Percentiles rank a stretch among this genome's conserved stretches.
Conservation (phyloP, 1,140 invertebrate genomes). For the Eciton burchellii region DNA sequence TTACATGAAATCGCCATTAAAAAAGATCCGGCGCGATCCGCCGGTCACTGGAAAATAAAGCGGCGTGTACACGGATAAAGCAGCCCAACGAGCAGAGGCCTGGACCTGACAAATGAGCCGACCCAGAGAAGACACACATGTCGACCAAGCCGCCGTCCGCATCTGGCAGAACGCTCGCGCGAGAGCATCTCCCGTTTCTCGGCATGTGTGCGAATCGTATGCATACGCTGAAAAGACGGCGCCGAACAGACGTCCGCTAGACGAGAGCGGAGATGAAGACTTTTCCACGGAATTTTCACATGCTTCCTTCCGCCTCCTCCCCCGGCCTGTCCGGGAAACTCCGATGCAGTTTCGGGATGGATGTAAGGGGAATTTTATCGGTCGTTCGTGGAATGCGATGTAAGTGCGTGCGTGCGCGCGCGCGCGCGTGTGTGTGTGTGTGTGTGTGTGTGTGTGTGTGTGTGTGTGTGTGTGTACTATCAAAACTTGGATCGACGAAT, state of each 20-base stretch:
- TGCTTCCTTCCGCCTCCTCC: not conserved
- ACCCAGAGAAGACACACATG: slow-evolving; percentile 75
- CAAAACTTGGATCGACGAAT: slow-evolving; percentile 1
- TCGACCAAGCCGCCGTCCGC: slow-evolving; percentile 68
- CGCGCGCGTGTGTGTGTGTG: not conserved
- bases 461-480: not conserved
- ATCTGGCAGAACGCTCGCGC: slow-evolving; percentile 43
- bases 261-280: slow-evolving; percentile 9
- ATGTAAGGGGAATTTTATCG: slow-evolving; percentile 4
- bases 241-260: slow-evolving; percentile 48
- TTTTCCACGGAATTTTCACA: slow-evolving; percentile 66
- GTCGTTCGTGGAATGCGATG: not conserved
- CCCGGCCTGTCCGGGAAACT: slow-evolving; percentile 1
- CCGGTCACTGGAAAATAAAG: slow-evolving; percentile 8
- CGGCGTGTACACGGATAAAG: slow-evolving; percentile 21
- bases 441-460: no score
- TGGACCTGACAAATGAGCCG: slow-evolving; percentile 74
- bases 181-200: slow-evolving; percentile 48
- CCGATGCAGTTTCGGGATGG: not conserved
- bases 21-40: slow-evolving; percentile 1
- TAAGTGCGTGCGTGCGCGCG: no score
- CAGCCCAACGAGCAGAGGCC: not conserved
- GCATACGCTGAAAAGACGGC: slow-evolving; percentile 47
- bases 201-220: slow-evolving; percentile 63
- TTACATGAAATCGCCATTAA: slow-evolving; percentile 36